Conservation (phyloP, 2,797 vertebrate genomes). For the Pitangus sulphuratus region DNA sequence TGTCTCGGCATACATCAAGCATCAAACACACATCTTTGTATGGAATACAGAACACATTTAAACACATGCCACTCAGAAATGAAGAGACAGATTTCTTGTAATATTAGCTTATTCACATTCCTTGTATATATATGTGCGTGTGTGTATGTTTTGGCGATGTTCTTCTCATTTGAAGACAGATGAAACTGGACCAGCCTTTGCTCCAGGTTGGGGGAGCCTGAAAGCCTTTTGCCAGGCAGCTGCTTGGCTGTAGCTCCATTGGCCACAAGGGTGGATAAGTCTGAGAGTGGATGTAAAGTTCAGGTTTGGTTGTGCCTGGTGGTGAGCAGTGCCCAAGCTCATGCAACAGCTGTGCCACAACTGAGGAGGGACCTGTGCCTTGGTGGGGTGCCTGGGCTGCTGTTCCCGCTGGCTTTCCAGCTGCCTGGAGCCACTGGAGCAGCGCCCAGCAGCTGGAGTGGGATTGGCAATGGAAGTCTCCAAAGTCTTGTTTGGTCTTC, state of each 20-base stretch:
- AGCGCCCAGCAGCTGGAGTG: neutral
- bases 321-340: neutral
- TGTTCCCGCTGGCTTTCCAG: neutral
- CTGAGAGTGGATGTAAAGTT: neutral
- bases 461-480: neutral
- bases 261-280: rapidly evolving
- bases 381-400: neutral
- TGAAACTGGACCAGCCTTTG: neutral
- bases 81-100: neutral
- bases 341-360: neutral
- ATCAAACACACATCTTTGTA: neutral
- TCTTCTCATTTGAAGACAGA: neutral
- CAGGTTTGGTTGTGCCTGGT: neutral
- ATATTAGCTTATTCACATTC: neutral
- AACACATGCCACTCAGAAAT: neutral
- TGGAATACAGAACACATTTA: neutral
- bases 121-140: rapidly evolving
- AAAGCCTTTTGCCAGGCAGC: neutral
- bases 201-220: neutral
- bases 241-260: neutral
- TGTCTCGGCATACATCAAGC: rapidly evolving
- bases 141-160: neutral
- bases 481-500: neutral
- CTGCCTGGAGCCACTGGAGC: neutral
- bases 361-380: neutral